phyloP scores from a whole-genome alignment of 2,888 invertebrate genomes.

The Drosophila limbata region DNA sequence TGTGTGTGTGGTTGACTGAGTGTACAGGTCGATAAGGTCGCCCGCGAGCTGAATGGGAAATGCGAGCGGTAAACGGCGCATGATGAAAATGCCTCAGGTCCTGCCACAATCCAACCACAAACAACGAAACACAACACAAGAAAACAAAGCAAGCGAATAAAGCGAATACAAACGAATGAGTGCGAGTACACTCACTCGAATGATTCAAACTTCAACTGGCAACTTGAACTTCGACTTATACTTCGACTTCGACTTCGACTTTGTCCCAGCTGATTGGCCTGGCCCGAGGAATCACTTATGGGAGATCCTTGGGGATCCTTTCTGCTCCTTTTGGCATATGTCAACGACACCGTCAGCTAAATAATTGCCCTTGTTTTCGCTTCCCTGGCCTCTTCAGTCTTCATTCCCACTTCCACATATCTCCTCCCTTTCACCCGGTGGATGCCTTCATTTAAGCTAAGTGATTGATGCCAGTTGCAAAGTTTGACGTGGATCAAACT shows the following conservation, averaged over 20 bases:
- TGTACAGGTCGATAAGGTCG: slow-evolving; percentile 48
- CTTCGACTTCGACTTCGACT: slow-evolving; percentile 26
- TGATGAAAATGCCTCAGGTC: slow-evolving; percentile 48
- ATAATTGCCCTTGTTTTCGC: slow-evolving; percentile 45
- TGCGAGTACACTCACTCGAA: slow-evolving; percentile 21
- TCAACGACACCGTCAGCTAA: slow-evolving; percentile 46
- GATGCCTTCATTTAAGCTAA: slow-evolving; percentile 63
- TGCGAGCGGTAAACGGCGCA: slow-evolving; percentile 52
- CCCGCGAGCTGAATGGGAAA: slow-evolving; percentile 43
- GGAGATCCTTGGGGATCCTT: slow-evolving; percentile 7
- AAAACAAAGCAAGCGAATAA: not conserved
- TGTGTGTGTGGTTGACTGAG: slow-evolving; percentile 37
- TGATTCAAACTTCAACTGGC: slow-evolving; percentile 17
- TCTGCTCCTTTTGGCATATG: slow-evolving; percentile 41
- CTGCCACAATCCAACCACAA: slow-evolving; percentile 36
- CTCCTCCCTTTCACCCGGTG: not conserved
- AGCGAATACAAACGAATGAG: slow-evolving; percentile 1
- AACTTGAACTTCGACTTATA: slow-evolving; percentile 23
- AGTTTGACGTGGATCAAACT: slow-evolving; percentile 36
- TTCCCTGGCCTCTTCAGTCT: not conserved
- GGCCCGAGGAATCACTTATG: slow-evolving; percentile 10
- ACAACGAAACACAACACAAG: slow-evolving; percentile 21
- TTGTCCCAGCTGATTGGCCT: slow-evolving; percentile 49
- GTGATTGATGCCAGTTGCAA: slow-evolving; percentile 66
- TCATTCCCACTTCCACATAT: not conserved